Conservation (phyloP, 2,113 vertebrate species). For the Felis chaus region DNA sequence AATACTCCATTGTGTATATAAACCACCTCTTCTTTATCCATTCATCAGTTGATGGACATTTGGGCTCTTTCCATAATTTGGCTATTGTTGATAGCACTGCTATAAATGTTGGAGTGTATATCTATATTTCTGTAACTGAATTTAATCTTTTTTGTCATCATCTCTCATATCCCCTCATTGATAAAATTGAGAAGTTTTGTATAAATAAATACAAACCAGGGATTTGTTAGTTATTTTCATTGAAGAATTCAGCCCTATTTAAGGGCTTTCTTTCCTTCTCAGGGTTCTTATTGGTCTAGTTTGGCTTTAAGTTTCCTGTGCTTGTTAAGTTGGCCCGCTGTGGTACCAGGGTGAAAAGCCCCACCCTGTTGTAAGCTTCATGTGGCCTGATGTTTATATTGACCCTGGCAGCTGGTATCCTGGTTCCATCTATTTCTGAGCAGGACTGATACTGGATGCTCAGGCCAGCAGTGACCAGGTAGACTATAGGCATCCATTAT, state of each 20-base stretch:
- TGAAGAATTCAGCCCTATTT: neutral
- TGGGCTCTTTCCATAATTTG: no score
- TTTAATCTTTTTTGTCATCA: neutral
- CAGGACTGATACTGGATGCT: neutral
- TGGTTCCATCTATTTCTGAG: neutral
- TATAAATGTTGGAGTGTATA: neutral
- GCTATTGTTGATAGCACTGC: no score
- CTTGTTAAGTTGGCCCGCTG: neutral
- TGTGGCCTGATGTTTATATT: neutral
- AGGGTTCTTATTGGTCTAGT: neutral
- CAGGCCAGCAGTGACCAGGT: neutral
- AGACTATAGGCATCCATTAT: accelerated
- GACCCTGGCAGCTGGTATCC: neutral
- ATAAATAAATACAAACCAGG: neutral
- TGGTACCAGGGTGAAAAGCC: neutral
- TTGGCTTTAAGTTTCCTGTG: neutral
- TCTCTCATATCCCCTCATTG: neutral
- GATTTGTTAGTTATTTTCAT: neutral
- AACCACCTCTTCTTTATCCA: no score
- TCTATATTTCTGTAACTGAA: neutral
- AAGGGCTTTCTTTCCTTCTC: neutral
- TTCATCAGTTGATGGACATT: no score
- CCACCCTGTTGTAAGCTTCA: neutral
- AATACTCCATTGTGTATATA: no score
- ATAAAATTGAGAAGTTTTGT: neutral